These are phyloP conservation scores for Bungarus multicinctus DNA, from an alignment of 2,113 vertebrate genomes.

Conservation along the genomic window DNA sequence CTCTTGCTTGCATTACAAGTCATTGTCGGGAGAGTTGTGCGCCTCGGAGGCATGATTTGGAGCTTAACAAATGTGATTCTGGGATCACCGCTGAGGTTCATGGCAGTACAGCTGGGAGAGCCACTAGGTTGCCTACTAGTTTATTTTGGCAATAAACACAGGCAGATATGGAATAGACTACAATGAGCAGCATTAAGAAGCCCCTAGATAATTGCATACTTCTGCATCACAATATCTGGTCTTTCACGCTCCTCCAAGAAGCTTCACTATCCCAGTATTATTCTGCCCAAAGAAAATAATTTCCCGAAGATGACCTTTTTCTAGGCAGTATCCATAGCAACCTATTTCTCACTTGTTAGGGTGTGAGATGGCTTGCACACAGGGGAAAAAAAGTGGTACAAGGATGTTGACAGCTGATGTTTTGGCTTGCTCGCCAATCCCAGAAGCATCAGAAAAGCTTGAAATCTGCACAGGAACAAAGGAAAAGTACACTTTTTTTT, in stretches of 20 bases:
- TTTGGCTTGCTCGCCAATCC: constrained; percentile 37
- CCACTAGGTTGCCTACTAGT: background rate
- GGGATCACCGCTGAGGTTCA: background rate
- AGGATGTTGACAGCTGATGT: constrained; percentile 17
- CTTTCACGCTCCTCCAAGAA: constrained; percentile 73
- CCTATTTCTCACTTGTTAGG: constrained; percentile 55
- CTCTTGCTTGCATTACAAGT: background rate
- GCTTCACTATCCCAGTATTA: constrained; percentile 75
- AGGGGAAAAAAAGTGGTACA: background rate
- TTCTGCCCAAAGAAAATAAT: constrained; percentile 67
- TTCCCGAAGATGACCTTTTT: constrained; percentile 84
- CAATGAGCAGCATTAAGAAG: constrained; percentile 52
- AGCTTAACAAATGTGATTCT: background rate
- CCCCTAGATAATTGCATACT: constrained; percentile 46
- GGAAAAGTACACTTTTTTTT: constrained; percentile 21
- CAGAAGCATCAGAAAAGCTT: constrained; percentile 20
- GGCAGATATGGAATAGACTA: constrained; percentile 37
- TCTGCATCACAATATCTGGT: constrained; percentile 68
- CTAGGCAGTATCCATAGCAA: constrained; percentile 74
- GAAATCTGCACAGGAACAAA: constrained; percentile 31
- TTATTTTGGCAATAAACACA: constrained; percentile 24
- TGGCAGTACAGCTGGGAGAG: background rate
- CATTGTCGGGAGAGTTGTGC: background rate
- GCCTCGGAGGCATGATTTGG: background rate
- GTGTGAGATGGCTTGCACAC: constrained; percentile 52